A percentile compares a stretch with the other conserved stretches of the same genome.
phyloP scores from a whole-genome alignment of 2,888 invertebrate genomes.

The Deilephila porcellus region DNA sequence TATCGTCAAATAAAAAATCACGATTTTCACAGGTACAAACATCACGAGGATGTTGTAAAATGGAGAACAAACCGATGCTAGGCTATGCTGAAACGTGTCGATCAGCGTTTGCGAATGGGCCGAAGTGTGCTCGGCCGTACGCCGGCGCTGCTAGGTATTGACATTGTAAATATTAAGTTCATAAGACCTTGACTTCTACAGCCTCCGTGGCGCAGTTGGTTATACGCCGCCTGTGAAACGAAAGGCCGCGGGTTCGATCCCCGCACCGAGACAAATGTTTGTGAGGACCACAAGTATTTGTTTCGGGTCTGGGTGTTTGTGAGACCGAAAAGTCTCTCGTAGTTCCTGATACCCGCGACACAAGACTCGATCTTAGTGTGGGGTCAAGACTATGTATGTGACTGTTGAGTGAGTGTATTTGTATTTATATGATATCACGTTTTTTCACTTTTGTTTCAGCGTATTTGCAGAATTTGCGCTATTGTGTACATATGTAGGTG shows the following conservation, averaged over 20 bases:
- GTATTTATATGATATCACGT: background rate
- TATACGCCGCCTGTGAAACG: no score
- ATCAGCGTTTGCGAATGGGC: conserved; percentile 85
- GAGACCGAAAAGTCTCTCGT: no score
- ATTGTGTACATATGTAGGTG: conserved; percentile 88
- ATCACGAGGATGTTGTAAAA: conserved; percentile 72
- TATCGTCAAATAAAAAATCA: conserved; percentile 25
- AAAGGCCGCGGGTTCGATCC: no score
- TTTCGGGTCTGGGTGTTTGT: no score
- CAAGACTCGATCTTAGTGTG: no score
- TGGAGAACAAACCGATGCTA: conserved; percentile 79
- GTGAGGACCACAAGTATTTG: no score
- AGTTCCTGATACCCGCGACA: no score
- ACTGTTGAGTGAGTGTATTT: no score
- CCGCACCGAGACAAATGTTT: no score
- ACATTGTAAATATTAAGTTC: background rate
- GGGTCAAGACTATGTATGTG: no score
- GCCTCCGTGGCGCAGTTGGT: no score
- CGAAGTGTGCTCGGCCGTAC: conserved; percentile 74
- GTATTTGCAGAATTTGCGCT: conserved; percentile 86
- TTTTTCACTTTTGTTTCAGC: conserved; percentile 57
- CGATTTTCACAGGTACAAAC: conserved; percentile 68
- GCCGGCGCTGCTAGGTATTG: conserved; percentile 80
- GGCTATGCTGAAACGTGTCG: conserved; percentile 87
- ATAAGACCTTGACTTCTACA: background rate